A percentile compares a stretch with the other conserved stretches of the same genome.
Evolutionary conservation across 1,140 invertebrate genomes (phyloP).

Genomic region (Wiebesia pumilae): DNA sequence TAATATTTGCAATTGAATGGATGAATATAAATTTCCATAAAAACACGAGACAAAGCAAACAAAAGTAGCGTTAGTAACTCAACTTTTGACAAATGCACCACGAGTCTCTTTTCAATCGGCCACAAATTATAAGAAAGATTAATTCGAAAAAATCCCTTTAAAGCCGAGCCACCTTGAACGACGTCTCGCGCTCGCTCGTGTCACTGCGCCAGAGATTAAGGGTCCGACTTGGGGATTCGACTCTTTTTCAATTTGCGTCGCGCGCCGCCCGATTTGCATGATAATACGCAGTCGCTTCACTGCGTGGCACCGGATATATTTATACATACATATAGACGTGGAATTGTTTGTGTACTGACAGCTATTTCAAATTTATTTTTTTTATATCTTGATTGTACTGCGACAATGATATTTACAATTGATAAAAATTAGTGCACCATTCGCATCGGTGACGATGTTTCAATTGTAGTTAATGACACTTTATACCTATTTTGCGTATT

Average conservation of each 20-base stretch:
- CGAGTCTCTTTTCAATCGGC: conserved; percentile 43
- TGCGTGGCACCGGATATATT: conserved; percentile 35
- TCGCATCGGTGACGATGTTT: not conserved
- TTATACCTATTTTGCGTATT: not conserved
- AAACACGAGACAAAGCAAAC: conserved; percentile 27
- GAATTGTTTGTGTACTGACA: conserved; percentile 33
- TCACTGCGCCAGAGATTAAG: conserved; percentile 48
- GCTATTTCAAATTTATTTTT: not conserved
- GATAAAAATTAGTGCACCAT: not conserved
- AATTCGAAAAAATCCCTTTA: conserved; percentile 45
- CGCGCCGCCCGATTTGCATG: conserved; percentile 45
- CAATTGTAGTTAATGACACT: not conserved
- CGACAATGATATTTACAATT: conserved; percentile 1
- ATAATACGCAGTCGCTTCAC: conserved; percentile 36
- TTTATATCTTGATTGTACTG: not conserved
- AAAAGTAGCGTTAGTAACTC: conserved; percentile 33
- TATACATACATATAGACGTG: not conserved
- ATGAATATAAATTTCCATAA: conserved; percentile 24
- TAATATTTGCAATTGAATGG: conserved; percentile 29
- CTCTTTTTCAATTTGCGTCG: conserved; percentile 51
- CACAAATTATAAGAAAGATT: conserved; percentile 52
- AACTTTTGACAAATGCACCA: conserved; percentile 40
- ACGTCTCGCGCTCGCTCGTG: conserved; percentile 20
- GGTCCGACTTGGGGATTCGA: conserved; percentile 28
- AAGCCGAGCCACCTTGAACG: conserved; percentile 32